Evolutionary conservation across 2,113 vertebrate species (phyloP).

Genomic region (Lethenteron camtschaticum): DNA sequence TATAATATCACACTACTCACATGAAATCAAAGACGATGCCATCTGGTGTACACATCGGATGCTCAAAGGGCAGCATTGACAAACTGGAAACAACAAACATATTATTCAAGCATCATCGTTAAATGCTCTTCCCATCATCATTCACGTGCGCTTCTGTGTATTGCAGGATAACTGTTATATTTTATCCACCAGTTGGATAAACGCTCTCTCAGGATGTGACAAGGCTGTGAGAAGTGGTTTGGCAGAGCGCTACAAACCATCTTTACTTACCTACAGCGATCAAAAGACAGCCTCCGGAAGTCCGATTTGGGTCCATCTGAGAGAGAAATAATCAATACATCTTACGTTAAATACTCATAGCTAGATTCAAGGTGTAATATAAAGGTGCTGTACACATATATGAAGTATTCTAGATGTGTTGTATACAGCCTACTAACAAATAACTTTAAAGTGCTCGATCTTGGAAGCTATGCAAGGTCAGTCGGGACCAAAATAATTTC

Average conservation of each 20-base stretch:
- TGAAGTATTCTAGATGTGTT: too few species aligned
- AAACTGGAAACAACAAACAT: conserved; percentile 27
- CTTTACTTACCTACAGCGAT: conserved; percentile 66
- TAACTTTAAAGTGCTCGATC: too few species aligned
- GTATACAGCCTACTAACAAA: too few species aligned
- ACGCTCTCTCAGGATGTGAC: too few species aligned
- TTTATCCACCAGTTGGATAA: too few species aligned
- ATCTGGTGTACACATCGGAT: conserved; percentile 69
- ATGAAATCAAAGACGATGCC: conserved; percentile 72
- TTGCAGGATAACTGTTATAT: too few species aligned
- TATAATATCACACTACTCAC: conserved; percentile 27
- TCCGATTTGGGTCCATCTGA: conserved; percentile 56
- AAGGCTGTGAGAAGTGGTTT: not conserved
- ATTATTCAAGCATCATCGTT: not conserved
- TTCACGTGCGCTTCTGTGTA: too few species aligned
- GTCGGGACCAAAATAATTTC: too few species aligned
- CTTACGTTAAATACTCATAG: too few species aligned
- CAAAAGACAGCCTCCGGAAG: conserved; percentile 71
- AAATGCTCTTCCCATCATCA: not conserved
- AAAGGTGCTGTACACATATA: too few species aligned
- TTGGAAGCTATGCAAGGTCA: too few species aligned
- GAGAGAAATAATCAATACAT: conserved; percentile 8
- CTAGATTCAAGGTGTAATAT: too few species aligned
- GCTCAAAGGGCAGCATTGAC: conserved; percentile 78
- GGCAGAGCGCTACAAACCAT: not conserved